Evolutionary conservation across 2,113 vertebrate genomes (phyloP), one percentile per base, ranked within the genome.

Genomic region (Tetrao urogallus): DNA sequence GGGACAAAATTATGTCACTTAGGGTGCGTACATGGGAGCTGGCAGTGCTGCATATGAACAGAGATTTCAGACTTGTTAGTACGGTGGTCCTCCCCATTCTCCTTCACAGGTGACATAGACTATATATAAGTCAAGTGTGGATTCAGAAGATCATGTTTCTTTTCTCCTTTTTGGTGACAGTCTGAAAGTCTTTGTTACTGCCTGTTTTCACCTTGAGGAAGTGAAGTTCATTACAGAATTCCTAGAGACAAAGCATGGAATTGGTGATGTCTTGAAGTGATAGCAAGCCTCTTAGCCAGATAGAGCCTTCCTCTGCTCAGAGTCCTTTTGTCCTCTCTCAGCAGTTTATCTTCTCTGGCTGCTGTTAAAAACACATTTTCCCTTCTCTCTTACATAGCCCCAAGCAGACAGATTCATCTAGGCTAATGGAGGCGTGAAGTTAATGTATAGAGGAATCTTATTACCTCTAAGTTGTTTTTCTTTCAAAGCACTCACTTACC

Each of bases 401-500:
- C 54, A 81, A 61, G 95, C 69, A 57, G 77, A 69, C 38, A 92
- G 90, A 86, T 93, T 25, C 32, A 73, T 93, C 77, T 72, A 69
- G 70, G 40, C 58, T 96, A 94, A 94, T 77, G 84, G 57, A 76
- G 88, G 22, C 56, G 32, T 64, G 82, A 94, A 76, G 54, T 89
- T 91, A 77, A 77, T 87, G 87, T 56, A 52, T 82, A 87, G 38
- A 90, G 63, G 78, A 92, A 73, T 50, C 66, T 95, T 84, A 74
- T 91, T 91, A 82, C 78, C 50, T 82, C 75, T 75, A 73, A 86
- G 48, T 82, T 84, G 43, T 73, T 88, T 79, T 78, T 89, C 69
- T 82, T 89, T 60, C 45, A 11, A 85, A 78, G 47, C 14, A 89
- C 75, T 90, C 80, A 66, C 52, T 95, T 78, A 85, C 32, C 8